A percentile compares a stretch with the other conserved stretches of the same genome.
Evolutionary conservation across 1,140 invertebrate genomes (phyloP).

Genomic region (Lepidurus arcticus): DNA sequence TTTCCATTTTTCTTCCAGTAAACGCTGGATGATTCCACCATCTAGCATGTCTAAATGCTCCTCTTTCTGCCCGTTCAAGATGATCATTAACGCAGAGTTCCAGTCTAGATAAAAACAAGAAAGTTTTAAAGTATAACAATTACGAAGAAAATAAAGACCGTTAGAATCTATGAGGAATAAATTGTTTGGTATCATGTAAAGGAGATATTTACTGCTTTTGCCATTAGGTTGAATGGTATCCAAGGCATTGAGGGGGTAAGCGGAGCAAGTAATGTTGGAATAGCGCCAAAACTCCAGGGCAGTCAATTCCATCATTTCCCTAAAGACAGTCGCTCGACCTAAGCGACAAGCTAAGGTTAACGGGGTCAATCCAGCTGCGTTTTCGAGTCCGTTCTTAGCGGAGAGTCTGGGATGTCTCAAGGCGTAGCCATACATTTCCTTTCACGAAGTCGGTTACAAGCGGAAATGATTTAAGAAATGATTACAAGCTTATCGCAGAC

Average conservation of each 20-base stretch:
- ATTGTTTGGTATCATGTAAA: background rate
- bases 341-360: conserved; percentile 92
- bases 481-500: conserved; percentile 88
- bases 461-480: background rate
- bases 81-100: conserved; percentile 97
- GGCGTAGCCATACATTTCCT: conserved; percentile 98
- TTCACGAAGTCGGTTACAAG: conserved; percentile 36
- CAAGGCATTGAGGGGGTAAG: conserved; percentile 90
- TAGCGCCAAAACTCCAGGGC: conserved; percentile 97
- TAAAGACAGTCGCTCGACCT: conserved; percentile 89
- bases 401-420: conserved; percentile 86
- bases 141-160: background rate
- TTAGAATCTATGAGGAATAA: conserved; percentile 26
- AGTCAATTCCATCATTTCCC: conserved; percentile 94
- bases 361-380: conserved; percentile 85
- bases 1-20: conserved; percentile 99
- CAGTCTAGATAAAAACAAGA: conserved; percentile 62
- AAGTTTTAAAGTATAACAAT: conserved; percentile 8
- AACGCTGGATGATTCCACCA: conserved; percentile 91
- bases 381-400: conserved; percentile 81
- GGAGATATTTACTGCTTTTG: conserved; percentile 70
- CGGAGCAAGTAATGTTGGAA: conserved; percentile 98
- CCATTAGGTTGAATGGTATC: conserved; percentile 92
- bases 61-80: conserved; percentile 92
- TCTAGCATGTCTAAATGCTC: conserved; percentile 98